Percentiles rank a stretch among this genome's conserved stretches.
Evolutionary conservation across 2,113 vertebrate species (phyloP).

Genomic region (Xyliphius kryptos): DNA sequence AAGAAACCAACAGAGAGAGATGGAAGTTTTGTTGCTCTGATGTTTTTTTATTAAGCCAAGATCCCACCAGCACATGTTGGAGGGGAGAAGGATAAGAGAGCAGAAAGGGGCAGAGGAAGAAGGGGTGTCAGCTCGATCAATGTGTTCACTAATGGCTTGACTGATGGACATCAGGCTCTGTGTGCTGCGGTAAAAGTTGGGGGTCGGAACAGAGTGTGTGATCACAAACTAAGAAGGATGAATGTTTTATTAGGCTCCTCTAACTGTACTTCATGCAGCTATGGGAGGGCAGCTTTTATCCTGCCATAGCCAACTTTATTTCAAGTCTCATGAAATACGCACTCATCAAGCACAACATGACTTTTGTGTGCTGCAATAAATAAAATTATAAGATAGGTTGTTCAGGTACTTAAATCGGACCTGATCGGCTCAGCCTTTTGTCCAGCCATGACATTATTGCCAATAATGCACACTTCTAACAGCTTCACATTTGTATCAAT

Average conservation of each 20-base stretch:
- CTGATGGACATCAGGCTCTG: constrained; percentile 70
- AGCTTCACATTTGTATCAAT: too few relatives aligned
- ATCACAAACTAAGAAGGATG: constrained; percentile 66
- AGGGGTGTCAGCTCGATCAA: constrained; percentile 64
- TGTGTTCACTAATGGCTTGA: constrained; percentile 89
- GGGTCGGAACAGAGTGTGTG: constrained; percentile 45
- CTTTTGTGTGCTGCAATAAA: too few relatives aligned
- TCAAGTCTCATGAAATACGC: constrained; percentile 26
- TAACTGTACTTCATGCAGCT: constrained; percentile 24
- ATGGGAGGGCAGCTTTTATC: constrained; percentile 39
- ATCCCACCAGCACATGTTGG: too few relatives aligned
- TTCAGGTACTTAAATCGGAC: too few relatives aligned
- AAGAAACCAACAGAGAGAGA: too few relatives aligned
- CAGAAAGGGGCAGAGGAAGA: constrained; percentile 31
- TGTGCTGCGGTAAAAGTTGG: constrained; percentile 38
- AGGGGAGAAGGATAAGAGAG: too few relatives aligned
- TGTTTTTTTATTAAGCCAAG: too few relatives aligned
- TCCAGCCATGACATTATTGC: too few relatives aligned
- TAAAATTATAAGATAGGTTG: too few relatives aligned
- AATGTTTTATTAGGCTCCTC: constrained; percentile 55
- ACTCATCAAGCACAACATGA: not conserved
- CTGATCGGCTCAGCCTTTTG: too few relatives aligned
- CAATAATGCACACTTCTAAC: too few relatives aligned
- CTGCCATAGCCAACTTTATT: constrained; percentile 9
- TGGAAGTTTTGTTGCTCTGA: too few relatives aligned